Evolutionary conservation across 2,888 invertebrate genomes (phyloP).

Genomic region (Stenichneumon culpator): DNA sequence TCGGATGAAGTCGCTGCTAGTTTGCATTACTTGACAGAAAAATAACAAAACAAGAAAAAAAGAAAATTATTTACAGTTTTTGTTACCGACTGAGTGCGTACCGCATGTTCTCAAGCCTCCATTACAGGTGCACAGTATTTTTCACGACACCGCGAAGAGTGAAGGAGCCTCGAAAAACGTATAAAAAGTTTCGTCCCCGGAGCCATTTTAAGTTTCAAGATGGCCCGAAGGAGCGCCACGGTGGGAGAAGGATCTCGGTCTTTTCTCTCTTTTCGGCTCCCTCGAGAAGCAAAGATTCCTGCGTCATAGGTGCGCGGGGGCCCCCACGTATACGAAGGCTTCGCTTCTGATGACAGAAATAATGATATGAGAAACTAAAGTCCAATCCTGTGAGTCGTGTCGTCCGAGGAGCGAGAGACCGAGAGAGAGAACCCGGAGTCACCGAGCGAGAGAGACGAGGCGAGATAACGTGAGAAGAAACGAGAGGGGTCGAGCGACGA

Average conservation of each 20-base stretch:
- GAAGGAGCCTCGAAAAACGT: too few species aligned
- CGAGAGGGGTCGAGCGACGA: constrained; percentile 44
- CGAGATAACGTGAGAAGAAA: constrained; percentile 61
- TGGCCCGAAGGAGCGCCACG: not conserved
- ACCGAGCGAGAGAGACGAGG: constrained; percentile 45
- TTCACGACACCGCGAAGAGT: not conserved
- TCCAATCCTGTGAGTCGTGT: constrained; percentile 55
- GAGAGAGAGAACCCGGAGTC: not conserved
- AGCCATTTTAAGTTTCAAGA: constrained; percentile 36
- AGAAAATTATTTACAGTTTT: too few species aligned
- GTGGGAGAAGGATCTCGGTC: constrained; percentile 22
- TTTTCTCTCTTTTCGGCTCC: constrained; percentile 29
- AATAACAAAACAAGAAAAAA: too few species aligned
- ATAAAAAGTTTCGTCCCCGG: constrained; percentile 1
- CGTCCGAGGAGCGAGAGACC: constrained; percentile 47
- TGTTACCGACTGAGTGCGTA: too few species aligned
- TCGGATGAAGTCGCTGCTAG: too few species aligned
- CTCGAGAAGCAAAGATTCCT: constrained; percentile 26
- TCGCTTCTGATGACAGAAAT: constrained; percentile 52
- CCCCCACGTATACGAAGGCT: not conserved
- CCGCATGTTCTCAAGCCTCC: not conserved
- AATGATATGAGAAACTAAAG: constrained; percentile 61
- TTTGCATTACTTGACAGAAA: too few species aligned
- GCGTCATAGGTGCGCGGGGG: constrained; percentile 48
- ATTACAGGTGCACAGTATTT: not conserved